A percentile compares a stretch with the other conserved stretches of the same genome.
These are phyloP conservation scores for Styela clava DNA, from an alignment of 23 tunicate species.

Conservation along the genomic window DNA sequence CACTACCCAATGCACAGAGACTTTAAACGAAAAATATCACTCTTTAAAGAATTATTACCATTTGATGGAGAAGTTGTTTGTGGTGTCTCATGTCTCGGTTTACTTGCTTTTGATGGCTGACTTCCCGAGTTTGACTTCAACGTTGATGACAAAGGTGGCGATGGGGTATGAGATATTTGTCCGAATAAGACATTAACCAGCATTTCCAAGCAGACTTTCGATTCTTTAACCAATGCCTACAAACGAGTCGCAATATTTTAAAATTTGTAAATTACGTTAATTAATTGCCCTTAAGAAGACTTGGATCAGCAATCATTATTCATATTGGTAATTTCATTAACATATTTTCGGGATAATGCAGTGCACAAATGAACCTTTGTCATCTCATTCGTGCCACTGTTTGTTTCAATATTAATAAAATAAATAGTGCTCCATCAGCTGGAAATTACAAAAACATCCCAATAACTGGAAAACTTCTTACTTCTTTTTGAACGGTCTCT, in stretches of 20 bases:
- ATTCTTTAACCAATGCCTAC: conserved; percentile 3
- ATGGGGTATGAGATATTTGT: neutral
- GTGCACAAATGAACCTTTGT: no score
- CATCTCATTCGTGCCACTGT: no score
- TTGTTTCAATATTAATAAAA: no score
- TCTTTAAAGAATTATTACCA: neutral
- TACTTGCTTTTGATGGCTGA: neutral
- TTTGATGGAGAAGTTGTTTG: neutral
- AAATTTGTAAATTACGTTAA: neutral
- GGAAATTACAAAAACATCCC: no score
- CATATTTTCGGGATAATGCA: no score
- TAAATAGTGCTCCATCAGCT: no score
- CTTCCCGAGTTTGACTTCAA: neutral
- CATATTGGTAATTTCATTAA: no score
- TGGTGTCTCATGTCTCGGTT: neutral
- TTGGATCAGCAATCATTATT: no score
- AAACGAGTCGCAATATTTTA: neutral
- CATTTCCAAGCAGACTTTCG: conserved; percentile 12
- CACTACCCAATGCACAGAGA: no score
- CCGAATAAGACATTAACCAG: conserved; percentile 1
- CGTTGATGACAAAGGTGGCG: neutral
- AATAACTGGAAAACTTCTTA: no score
- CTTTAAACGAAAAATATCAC: no score
- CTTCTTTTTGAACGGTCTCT: conserved; percentile 4
- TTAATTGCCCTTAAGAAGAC: no score